Base-by-base conservation (phyloP, 2,888 invertebrate genomes). In the Drosophila kanekoi region DNA sequence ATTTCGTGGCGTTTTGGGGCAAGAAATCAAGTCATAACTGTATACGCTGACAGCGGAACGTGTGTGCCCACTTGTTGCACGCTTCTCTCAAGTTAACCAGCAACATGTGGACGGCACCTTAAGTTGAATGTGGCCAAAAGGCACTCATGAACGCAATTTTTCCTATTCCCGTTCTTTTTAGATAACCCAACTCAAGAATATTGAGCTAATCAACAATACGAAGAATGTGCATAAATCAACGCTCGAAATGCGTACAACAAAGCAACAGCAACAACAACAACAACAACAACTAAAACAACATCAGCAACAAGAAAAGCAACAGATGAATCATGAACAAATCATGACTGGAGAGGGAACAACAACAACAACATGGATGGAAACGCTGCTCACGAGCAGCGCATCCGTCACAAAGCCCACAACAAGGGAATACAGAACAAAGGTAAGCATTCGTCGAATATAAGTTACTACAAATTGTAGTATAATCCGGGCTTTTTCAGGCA, bases 171-270 rank as follows among this genome's bases (percentile, higher is more conserved):
- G 8, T 62, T 66, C 68, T 61, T 66, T 38, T 62, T 90, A 93
- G 93, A 93, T 93, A 93, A 93, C 93, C 90, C 93, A 93, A 92
- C 92, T 93, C 92, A 93, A 93, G 91, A 93, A 93, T 91, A 93
- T 92, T 92, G 93, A 93, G 91, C 92, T 91, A 75, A 92, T 91
- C 78, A 91, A 91, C 81, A 91, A 90, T 74, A 86, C 87, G 72
- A 90, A 87, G 78, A 90, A 90, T 90, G 80, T 82, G 72, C 89
- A 90, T 72, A 90, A 81, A 86, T 82, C 89, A 78, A 66, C 68
- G 68, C 86, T 82, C 35, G 86, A 89, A 78, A 83, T 88, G 87
- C 87, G 85, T 80, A 85, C 72, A 72, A 76, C 74, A 61, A 65
- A 72, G 28, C 28, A 28, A 28, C 28, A 60, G 44, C 57, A 66